Percentiles rank a stretch among this genome's conserved stretches.
These are phyloP conservation scores for Anastrepha obliqua DNA, from an alignment of 1,140 invertebrate species.

Conservation along the genomic window DNA sequence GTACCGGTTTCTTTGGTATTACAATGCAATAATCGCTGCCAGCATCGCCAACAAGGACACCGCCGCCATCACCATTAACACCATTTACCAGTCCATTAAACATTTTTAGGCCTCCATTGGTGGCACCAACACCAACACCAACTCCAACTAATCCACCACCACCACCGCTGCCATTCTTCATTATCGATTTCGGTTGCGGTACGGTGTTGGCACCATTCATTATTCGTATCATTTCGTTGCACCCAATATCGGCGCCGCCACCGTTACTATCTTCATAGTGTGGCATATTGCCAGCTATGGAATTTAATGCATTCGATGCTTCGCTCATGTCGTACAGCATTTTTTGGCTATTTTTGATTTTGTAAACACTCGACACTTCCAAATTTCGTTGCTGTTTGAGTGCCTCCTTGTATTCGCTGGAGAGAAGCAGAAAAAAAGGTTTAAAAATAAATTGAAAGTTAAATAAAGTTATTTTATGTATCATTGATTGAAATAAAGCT, in stretches of 20 bases:
- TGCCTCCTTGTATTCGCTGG: conserved; percentile 90
- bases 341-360: conserved; percentile 59
- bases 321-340: conserved; percentile 54
- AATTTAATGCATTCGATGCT: conserved; percentile 53
- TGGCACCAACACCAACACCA: conserved; percentile 35
- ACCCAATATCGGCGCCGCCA: conserved; percentile 36
- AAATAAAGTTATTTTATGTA: no score
- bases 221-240: conserved; percentile 47
- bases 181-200: conserved; percentile 69
- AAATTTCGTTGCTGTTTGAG: conserved; percentile 87
- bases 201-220: conserved; percentile 54
- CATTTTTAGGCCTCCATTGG: conserved; percentile 23
- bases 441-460: background rate
- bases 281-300: conserved; percentile 23
- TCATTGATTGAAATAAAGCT: no score
- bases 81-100: conserved; percentile 59
- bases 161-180: conserved; percentile 65
- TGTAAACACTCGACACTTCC: conserved; percentile 82
- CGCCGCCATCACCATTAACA: conserved; percentile 60
- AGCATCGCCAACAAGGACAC: conserved; percentile 63
- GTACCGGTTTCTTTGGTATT: conserved; percentile 77
- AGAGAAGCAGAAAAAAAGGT: conserved; percentile 70
- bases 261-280: conserved; percentile 58
- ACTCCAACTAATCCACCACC: conserved; percentile 54
- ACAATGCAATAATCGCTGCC: conserved; percentile 67